Percentiles rank a stretch among this genome's conserved stretches.
Evolutionary conservation across 2,888 invertebrate genomes (phyloP).

Genomic region (Drosophila kuntzei): DNA sequence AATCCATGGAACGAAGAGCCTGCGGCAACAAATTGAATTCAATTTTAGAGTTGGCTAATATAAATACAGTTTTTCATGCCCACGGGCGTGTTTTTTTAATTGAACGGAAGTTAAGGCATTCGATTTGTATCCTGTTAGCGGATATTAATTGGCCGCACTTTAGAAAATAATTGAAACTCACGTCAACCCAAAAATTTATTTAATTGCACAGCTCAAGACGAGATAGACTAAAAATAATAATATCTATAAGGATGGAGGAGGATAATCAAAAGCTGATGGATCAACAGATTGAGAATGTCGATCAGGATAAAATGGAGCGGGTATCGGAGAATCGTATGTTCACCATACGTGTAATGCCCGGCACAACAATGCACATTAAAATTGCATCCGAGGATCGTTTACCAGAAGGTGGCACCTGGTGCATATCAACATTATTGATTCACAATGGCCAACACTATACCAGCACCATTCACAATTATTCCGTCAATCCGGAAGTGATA

Average conservation of each 20-base stretch:
- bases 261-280: neutral
- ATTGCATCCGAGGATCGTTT: neutral
- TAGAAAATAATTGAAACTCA: slow-evolving; percentile 22
- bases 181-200: neutral
- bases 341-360: slow-evolving; percentile 10
- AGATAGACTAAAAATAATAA: neutral
- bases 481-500: neutral
- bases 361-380: slow-evolving; percentile 22
- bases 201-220: neutral
- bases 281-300: neutral
- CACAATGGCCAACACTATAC: slow-evolving; percentile 30
- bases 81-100: slow-evolving; percentile 47
- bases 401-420: neutral
- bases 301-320: slow-evolving; percentile 8
- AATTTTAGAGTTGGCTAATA: slow-evolving; percentile 9
- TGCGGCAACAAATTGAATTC: neutral
- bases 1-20: neutral
- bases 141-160: slow-evolving; percentile 40
- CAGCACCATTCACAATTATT: slow-evolving; percentile 21
- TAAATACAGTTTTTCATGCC: slow-evolving; percentile 5
- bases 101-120: slow-evolving; percentile 24
- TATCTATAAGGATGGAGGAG: slow-evolving; percentile 10
- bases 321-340: slow-evolving; percentile 1
- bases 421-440: slow-evolving; percentile 30
- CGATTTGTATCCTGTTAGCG: slow-evolving; percentile 10